A percentile compares a stretch with the other conserved stretches of the same genome.
phyloP scores from a whole-genome alignment of 2,797 vertebrate genomes.

The Hippopotamyrus pictus region DNA sequence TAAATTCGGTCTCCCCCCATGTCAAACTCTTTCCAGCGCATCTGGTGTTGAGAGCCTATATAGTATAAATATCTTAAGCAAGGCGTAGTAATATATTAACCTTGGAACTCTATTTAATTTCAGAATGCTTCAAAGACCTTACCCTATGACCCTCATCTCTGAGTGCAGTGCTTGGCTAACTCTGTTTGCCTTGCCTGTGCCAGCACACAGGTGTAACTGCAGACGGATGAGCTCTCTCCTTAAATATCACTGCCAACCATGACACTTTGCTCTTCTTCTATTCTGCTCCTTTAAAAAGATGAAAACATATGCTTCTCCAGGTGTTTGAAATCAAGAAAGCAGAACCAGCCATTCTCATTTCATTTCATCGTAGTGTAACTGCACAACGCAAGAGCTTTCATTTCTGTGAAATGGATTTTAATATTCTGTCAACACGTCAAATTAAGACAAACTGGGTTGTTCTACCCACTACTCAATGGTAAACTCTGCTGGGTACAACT shows the following conservation, averaged over 20 bases:
- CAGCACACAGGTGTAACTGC: conserved; percentile 46
- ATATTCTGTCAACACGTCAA: conserved; percentile 38
- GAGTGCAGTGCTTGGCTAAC: conserved; percentile 33
- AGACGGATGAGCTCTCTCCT: conserved; percentile 46
- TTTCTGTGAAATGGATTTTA: conserved; percentile 42
- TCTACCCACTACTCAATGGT: background rate
- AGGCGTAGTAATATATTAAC: conserved; percentile 37
- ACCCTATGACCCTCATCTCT: conserved; percentile 17
- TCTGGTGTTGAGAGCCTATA: background rate
- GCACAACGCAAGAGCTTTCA: conserved; percentile 27
- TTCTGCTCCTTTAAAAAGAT: conserved; percentile 52
- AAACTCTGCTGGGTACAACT: background rate
- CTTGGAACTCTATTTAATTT: conserved; percentile 48
- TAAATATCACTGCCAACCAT: conserved; percentile 48
- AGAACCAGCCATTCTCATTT: conserved; percentile 27
- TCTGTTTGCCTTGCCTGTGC: conserved; percentile 32
- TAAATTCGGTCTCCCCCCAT: background rate
- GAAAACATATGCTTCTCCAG: conserved; percentile 37
- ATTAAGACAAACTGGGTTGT: background rate
- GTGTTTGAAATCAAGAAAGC: conserved; percentile 49
- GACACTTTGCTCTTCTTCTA: conserved; percentile 46
- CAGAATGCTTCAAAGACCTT: conserved; percentile 44
- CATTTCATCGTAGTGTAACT: conserved; percentile 29
- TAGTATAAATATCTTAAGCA: background rate
- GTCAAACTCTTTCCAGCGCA: background rate